Evolutionary conservation across 1,140 invertebrate species (phyloP), one percentile per base, ranked within the genome.

Genomic region (Monochamus saltuarius): DNA sequence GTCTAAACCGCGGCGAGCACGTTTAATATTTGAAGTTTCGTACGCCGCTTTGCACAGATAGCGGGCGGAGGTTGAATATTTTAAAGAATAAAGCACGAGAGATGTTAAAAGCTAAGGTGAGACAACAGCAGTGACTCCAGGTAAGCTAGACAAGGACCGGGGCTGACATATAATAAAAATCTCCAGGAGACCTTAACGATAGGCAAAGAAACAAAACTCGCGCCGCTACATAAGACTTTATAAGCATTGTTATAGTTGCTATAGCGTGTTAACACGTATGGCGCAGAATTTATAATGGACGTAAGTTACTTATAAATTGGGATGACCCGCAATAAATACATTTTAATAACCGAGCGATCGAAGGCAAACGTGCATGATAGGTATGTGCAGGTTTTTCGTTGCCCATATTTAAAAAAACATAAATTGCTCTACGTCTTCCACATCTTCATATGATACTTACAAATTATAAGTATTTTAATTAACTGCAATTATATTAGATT

Each of bases 51-150:
- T 17, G 19, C 40, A 22, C 29, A 34, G 11, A 62, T 58, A 14
- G 57, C 55, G 66, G 35, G 14, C 54, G 22, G 52, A 47, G 53
- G 42, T 47, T 16, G 59, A 61, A 65, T 65, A 62, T 58, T 65
- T 56, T 39, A 63, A 60, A 63, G 66, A 64, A 68, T 66, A 68
- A 68, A 56, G 65, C 66, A 68, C 66, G 66, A 66, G 60, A 63
- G 62, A 65, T 67, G 59, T 54, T 56, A 52, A 57, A 37, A 57
- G 8, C 17, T 34, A 14, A 54, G 17, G 38, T 19, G 36, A 40
- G 19, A 42, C 16, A 19, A 16, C 16, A 13, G 19, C 10, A 40
- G n/a, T 4, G 7, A 10, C 29, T 39, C 13, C 36, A 40, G 11
- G 19, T 36, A 42, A 19, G 40, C 14, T 47, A 17, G 40, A 56